These are phyloP conservation scores for Ips typographus DNA, from an alignment of 1,140 invertebrate genomes.

Conservation along the genomic window DNA sequence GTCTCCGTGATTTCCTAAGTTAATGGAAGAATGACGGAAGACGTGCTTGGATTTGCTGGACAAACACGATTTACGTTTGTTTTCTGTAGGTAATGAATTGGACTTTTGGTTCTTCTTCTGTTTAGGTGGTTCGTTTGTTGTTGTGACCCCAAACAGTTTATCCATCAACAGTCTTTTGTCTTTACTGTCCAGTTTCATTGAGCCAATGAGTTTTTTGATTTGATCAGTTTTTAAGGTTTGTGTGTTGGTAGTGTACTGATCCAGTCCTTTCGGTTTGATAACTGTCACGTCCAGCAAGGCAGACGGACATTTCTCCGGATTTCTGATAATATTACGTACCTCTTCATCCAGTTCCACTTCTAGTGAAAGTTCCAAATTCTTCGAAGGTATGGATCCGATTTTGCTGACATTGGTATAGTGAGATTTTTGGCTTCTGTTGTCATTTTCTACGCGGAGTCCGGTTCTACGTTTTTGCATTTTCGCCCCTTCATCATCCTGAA, in stretches of 20 bases:
- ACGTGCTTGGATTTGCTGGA: too few species aligned
- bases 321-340: conserved; percentile 39
- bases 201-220: conserved; percentile 38
- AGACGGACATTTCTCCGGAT: conserved; percentile 38
- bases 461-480: conserved; percentile 36
- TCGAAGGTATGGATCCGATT: conserved; percentile 27
- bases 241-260: conserved; percentile 35
- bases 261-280: conserved; percentile 38
- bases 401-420: conserved; percentile 26
- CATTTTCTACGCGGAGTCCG: conserved; percentile 34
- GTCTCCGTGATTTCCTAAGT: too few species aligned
- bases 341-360: conserved; percentile 43
- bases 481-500: conserved; percentile 29
- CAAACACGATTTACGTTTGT: too few species aligned
- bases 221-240: conserved; percentile 37
- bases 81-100: too few species aligned
- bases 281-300: conserved; percentile 42
- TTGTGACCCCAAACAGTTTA: conserved; percentile 17
- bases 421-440: conserved; percentile 31
- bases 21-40: too few species aligned
- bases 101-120: too few species aligned
- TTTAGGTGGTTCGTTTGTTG: too few species aligned
- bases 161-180: conserved; percentile 28
- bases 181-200: conserved; percentile 34
- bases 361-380: conserved; percentile 38